phyloP scores from a whole-genome alignment of 2,113 vertebrate genomes.

The Jacana jacana region DNA sequence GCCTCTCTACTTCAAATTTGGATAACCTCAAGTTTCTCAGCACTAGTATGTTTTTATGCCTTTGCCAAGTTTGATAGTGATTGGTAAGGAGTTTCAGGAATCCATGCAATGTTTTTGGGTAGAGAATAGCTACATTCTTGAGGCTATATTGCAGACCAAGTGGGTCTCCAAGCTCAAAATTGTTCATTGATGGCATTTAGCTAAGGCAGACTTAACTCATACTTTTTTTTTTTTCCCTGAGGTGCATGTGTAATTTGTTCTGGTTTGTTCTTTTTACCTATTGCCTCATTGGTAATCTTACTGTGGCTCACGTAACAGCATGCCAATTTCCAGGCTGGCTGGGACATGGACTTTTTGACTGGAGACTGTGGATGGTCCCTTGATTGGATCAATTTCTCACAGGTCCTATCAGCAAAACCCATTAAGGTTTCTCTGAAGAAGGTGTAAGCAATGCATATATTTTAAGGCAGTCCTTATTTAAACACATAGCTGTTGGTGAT shows the following conservation, averaged over 20 bases:
- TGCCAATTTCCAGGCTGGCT: background rate
- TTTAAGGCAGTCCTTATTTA: background rate
- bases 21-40: background rate
- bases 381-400: background rate
- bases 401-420: background rate
- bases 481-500: background rate
- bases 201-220: background rate
- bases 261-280: background rate
- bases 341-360: background rate
- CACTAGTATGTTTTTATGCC: background rate
- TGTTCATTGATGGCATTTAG: background rate
- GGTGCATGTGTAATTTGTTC: background rate
- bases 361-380: background rate
- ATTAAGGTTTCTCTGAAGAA: background rate
- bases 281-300: background rate
- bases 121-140: background rate
- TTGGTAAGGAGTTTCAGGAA: background rate
- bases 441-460: background rate
- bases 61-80: background rate
- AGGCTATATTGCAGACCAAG: background rate
- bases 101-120: background rate
- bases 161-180: background rate
- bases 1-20: background rate
- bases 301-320: background rate
- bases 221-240: background rate